Evolutionary conservation across 1,140 invertebrate species (phyloP).

Genomic region (Brachionus manjavacas): DNA sequence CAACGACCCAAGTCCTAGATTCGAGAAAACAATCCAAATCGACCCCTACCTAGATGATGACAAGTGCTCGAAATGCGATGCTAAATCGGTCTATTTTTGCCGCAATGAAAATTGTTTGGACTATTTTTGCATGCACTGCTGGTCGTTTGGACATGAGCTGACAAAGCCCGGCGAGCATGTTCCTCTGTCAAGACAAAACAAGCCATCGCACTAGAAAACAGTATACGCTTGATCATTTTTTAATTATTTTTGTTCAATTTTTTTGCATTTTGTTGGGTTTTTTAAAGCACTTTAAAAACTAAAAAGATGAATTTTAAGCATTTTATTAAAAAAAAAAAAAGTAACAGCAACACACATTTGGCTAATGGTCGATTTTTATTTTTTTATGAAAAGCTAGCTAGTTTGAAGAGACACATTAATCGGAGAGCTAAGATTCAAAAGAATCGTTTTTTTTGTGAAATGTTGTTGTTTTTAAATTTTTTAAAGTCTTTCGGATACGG

Average conservation of each 20-base stretch:
- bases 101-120: slow-evolving; percentile 76
- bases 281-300: background rate
- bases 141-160: slow-evolving; percentile 58
- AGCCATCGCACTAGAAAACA: slow-evolving; percentile 32
- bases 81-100: slow-evolving; percentile 71
- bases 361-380: slow-evolving; percentile 1
- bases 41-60: slow-evolving; percentile 95
- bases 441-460: background rate
- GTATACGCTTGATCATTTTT: background rate
- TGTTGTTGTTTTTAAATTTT: slow-evolving; percentile 5
- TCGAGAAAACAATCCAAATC: slow-evolving; percentile 70
- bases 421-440: background rate
- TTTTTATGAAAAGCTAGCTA: slow-evolving; percentile 2
- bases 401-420: background rate
- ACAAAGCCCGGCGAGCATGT: background rate
- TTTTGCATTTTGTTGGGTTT: background rate
- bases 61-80: slow-evolving; percentile 72
- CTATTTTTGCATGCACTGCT: slow-evolving; percentile 88
- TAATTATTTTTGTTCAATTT: background rate
- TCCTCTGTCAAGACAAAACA: slow-evolving; percentile 40
- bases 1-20: slow-evolving; percentile 12
- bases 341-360: background rate
- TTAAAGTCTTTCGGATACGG: background rate
- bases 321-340: slow-evolving; percentile 13
- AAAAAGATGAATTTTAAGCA: background rate